Base-by-base conservation (phyloP, 2,113 vertebrate genomes). In the Nannospalax galili region DNA sequence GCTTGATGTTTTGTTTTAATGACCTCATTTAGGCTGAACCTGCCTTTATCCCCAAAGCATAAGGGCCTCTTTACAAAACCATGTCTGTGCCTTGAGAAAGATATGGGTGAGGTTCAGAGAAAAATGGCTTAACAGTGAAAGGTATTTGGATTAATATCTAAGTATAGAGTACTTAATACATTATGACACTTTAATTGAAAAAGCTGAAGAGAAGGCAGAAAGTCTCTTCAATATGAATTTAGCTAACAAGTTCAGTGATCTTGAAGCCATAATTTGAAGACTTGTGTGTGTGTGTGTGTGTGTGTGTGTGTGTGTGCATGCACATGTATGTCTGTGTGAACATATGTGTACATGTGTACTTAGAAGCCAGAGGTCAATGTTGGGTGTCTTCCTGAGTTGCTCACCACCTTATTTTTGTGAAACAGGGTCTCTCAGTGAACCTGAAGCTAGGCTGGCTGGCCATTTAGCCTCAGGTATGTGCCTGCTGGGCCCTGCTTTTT, bases 21-120 rank as follows among this genome's bases (percentile, higher is more conserved):
- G 96, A 95, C 95, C 97, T 97, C 95, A 96, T 98, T 98, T 96
- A 95, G 95, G 89, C 96, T 93, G 94, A 98, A 96, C 89, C 85
- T 96, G 72, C 82, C 84, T 97, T 94, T 96, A 95, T 96, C 91
- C 81, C 48, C 20, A 88, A 94, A 92, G 93, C 90, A 92, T 91
- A 97, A 97, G 79, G 84, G 80, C 91, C 32, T 67, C 60, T 97
- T 97, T 93, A 93, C 70, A 95, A 96, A 96, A 93, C 37, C 74
- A 86, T 22, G 75, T 77, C 45, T 92, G 32, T 26, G 95, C 90
- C 91, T 94, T 91, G 72, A 67, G 45, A 97, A 92, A 93, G 88
- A 94, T 88, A 86, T 48, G 78, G 89, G 87, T 86, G 69, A 91
- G 35, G 70, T 89, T 96, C 84, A 77, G 65, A 91, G 78, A 93